Conservation (phyloP, 1,140 invertebrate genomes). For the Halesus radiatus region DNA sequence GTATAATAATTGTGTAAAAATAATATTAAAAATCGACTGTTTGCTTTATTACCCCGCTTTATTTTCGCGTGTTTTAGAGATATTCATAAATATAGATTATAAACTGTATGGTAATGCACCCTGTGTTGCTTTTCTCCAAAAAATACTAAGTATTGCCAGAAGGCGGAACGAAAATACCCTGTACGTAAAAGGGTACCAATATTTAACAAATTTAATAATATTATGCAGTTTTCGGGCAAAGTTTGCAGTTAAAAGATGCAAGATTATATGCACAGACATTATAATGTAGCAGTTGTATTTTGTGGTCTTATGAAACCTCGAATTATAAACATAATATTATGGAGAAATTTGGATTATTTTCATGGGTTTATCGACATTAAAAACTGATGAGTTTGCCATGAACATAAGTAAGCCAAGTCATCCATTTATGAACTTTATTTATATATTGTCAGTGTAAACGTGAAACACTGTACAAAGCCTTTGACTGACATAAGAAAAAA, state of each 20-base stretch:
- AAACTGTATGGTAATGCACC: constrained; percentile 13
- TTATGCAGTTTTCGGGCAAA: constrained; percentile 13
- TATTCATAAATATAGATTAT: no score
- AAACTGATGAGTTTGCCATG: no score
- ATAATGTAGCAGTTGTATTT: neutral
- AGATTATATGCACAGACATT: constrained; percentile 6
- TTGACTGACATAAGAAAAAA: no score
- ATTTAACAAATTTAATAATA: constrained; percentile 11
- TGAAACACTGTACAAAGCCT: no score
- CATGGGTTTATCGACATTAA: no score
- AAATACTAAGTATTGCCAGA: constrained; percentile 23
- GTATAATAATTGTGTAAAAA: no score
- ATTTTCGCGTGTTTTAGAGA: neutral
- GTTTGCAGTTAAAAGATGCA: constrained; percentile 5
- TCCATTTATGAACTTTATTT: no score
- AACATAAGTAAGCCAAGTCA: no score
- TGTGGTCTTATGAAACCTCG: neutral
- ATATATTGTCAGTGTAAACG: no score
- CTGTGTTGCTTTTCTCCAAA: constrained; percentile 3
- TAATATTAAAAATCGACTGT: no score
- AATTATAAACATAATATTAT: neutral
- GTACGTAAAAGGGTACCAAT: neutral
- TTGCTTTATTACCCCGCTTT: no score
- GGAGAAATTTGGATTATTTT: no score
- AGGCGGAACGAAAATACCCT: constrained; percentile 13